Percentiles rank a stretch among this genome's conserved stretches.
Evolutionary conservation across 2,888 invertebrate genomes (phyloP).

Genomic region (Criorhina ranunculi): DNA sequence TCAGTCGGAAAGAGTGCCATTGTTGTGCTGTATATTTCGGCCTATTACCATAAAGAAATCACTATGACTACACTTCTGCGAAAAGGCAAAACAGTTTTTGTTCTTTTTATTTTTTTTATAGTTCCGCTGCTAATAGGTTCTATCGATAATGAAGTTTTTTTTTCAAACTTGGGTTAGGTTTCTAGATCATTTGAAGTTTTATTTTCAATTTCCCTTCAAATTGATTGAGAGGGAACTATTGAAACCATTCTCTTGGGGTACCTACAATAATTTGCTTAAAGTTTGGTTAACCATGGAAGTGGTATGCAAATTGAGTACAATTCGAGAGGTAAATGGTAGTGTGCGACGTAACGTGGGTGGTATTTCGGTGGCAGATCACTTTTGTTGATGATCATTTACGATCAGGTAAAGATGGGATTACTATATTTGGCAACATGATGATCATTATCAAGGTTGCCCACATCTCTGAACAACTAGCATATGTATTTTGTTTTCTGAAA

Average conservation of each 20-base stretch:
- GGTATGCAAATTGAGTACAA: slow-evolving; percentile 63
- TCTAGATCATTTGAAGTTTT: slow-evolving; percentile 46
- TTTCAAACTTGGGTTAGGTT: background rate
- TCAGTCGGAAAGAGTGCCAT: slow-evolving; percentile 39
- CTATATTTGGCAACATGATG: background rate
- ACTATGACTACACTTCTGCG: slow-evolving; percentile 68
- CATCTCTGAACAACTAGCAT: background rate
- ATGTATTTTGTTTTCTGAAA: background rate
- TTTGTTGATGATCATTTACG: slow-evolving; percentile 1
- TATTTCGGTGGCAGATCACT: slow-evolving; percentile 25
- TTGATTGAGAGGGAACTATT: slow-evolving; percentile 14
- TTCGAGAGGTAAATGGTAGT: slow-evolving; percentile 14
- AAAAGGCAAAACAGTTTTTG: slow-evolving; percentile 58
- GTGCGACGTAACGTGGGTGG: slow-evolving; percentile 26
- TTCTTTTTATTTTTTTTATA: slow-evolving; percentile 35
- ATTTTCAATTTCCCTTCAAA: slow-evolving; percentile 35
- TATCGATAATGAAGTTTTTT: slow-evolving; percentile 54
- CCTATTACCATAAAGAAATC: slow-evolving; percentile 39
- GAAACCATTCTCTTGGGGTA: background rate
- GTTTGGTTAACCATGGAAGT: slow-evolving; percentile 48
- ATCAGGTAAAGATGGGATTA: slow-evolving; percentile 18
- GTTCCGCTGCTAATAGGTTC: slow-evolving; percentile 43
- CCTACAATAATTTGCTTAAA: slow-evolving; percentile 62
- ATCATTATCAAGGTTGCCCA: slow-evolving; percentile 9
- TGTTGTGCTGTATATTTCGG: slow-evolving; percentile 34